A percentile compares a stretch with the other conserved stretches of the same genome.
phyloP scores from a whole-genome alignment of 2,113 vertebrate genomes.

The Zosterops japonicus region DNA sequence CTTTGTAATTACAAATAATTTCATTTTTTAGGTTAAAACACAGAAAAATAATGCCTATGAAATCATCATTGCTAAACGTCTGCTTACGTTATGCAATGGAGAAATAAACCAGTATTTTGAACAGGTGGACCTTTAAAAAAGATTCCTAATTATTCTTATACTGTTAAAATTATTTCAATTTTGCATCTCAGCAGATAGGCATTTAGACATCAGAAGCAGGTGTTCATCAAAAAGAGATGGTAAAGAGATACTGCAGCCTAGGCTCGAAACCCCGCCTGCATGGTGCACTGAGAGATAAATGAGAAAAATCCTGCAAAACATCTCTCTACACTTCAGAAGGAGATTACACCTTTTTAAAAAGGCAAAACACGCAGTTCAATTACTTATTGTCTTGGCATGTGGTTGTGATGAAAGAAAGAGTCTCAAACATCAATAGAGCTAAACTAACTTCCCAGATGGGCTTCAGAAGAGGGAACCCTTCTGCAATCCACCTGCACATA shows the following conservation, averaged over 20 bases:
- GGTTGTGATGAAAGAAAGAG: constrained; percentile 77
- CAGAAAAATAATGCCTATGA: background rate
- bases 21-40: constrained; percentile 26
- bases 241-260: constrained; percentile 68
- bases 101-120: constrained; percentile 78
- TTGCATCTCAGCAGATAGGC: constrained; percentile 81
- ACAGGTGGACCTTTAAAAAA: constrained; percentile 89
- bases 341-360: constrained; percentile 86
- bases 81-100: background rate
- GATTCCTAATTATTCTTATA: constrained; percentile 90
- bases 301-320: constrained; percentile 85
- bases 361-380: constrained; percentile 80
- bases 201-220: constrained; percentile 88
- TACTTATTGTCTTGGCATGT: constrained; percentile 80
- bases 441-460: constrained; percentile 83
- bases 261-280: constrained; percentile 75
- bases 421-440: constrained; percentile 79
- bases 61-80: background rate
- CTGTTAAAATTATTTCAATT: constrained; percentile 87
- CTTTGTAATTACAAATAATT: background rate
- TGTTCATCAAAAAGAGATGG: constrained; percentile 83
- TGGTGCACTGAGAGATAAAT: constrained; percentile 78
- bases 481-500: constrained; percentile 83
- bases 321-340: constrained; percentile 81
- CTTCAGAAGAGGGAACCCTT: constrained; percentile 72